Percentiles rank a stretch among this genome's conserved stretches.
Conservation (phyloP, 2,888 invertebrate species). For the Orchesella flavescens region DNA sequence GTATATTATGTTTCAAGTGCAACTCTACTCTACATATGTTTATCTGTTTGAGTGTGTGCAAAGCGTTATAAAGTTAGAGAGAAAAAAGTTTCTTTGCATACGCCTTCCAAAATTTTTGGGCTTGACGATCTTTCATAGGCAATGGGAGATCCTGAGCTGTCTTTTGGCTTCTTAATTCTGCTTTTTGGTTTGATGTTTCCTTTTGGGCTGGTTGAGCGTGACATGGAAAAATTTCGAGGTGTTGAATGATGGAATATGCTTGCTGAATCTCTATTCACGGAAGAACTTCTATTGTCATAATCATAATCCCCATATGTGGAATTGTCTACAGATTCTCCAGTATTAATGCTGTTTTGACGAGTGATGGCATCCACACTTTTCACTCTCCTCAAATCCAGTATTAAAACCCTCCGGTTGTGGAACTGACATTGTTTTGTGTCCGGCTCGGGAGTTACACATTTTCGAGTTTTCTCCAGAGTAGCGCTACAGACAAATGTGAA, state of each 20-base stretch:
- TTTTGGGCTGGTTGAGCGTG: conserved; percentile 69
- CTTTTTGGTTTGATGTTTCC: conserved; percentile 29
- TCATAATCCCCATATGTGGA: conserved; percentile 69
- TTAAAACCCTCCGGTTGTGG: conserved; percentile 79
- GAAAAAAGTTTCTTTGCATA: conserved; percentile 30
- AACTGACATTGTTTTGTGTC: conserved; percentile 74
- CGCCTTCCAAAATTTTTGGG: conserved; percentile 72
- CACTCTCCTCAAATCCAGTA: conserved; percentile 80
- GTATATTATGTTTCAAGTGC: too few relatives aligned
- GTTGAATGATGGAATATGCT: conserved; percentile 69
- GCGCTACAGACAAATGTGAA: conserved; percentile 39
- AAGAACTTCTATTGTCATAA: conserved; percentile 64
- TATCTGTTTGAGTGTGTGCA: too few relatives aligned
- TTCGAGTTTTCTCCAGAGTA: conserved; percentile 68
- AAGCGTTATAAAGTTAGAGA: too few relatives aligned
- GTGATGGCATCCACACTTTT: conserved; percentile 71
- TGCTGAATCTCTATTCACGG: conserved; percentile 65
- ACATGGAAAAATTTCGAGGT: conserved; percentile 67
- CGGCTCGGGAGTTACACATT: conserved; percentile 82
- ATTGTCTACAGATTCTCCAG: conserved; percentile 66
- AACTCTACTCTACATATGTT: too few relatives aligned
- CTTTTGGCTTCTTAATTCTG: conserved; percentile 63
- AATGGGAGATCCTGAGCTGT: conserved; percentile 66
- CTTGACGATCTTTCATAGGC: conserved; percentile 69
- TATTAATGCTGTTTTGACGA: conserved; percentile 69